A percentile compares a stretch with the other conserved stretches of the same genome.
phyloP scores from a whole-genome alignment of 2,888 invertebrate species.

The Buathra laborator region DNA sequence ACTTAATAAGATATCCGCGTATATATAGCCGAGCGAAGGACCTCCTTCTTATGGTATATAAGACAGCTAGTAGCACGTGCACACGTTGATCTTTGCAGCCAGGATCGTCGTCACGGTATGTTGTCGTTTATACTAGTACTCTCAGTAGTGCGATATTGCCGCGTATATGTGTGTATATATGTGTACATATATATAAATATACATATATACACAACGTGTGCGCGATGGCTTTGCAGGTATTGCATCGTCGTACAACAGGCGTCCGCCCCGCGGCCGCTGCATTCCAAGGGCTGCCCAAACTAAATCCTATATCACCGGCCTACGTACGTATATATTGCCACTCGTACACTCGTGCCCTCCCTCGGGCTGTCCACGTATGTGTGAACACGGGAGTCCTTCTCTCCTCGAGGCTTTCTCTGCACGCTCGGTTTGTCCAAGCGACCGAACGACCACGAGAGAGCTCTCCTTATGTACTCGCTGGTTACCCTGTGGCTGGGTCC shows the following conservation, averaged over 20 bases:
- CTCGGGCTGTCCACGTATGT: slow-evolving; percentile 44
- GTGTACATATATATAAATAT: not conserved
- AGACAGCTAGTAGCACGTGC: slow-evolving; percentile 17
- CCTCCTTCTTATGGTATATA: not conserved
- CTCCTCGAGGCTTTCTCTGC: slow-evolving; percentile 63
- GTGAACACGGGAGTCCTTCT: slow-evolving; percentile 66
- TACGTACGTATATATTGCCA: slow-evolving; percentile 45
- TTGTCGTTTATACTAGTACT: slow-evolving; percentile 53
- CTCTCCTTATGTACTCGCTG: slow-evolving; percentile 42
- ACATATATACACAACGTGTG: slow-evolving; percentile 23
- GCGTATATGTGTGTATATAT: not conserved
- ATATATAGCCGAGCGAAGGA: not conserved
- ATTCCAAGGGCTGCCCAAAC: slow-evolving; percentile 82
- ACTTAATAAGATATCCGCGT: slow-evolving; percentile 45
- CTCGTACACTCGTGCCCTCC: slow-evolving; percentile 52
- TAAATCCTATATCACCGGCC: slow-evolving; percentile 76
- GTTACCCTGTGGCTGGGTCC: slow-evolving; percentile 38
- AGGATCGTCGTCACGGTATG: slow-evolving; percentile 19
- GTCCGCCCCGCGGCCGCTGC: slow-evolving; percentile 76
- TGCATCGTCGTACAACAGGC: slow-evolving; percentile 61
- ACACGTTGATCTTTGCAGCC: not conserved
- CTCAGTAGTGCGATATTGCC: slow-evolving; percentile 35
- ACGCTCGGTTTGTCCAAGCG: slow-evolving; percentile 54
- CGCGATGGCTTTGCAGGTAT: slow-evolving; percentile 54
- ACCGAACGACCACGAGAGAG: slow-evolving; percentile 51